Conservation (phyloP, 1,140 invertebrate genomes). For the Drosophila bifasciata region DNA sequence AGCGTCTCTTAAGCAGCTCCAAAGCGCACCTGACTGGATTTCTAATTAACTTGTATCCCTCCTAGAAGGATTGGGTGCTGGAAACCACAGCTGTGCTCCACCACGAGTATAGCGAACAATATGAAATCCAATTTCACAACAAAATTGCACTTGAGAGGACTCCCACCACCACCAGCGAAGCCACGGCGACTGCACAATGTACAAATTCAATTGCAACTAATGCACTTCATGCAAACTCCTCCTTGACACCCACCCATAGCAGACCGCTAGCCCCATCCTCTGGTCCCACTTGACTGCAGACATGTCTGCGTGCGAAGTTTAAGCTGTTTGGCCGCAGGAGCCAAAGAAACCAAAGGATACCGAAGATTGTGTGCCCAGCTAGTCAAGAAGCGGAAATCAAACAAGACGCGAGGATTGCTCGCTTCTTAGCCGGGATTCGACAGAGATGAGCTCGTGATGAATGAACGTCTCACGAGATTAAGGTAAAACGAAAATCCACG, state of each 20-base stretch:
- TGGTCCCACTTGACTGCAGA: slow-evolving; percentile 62
- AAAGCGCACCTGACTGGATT: slow-evolving; percentile 54
- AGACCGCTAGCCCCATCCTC: slow-evolving; percentile 5
- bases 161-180: slow-evolving; percentile 6
- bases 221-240: slow-evolving; percentile 60
- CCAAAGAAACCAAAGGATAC: slow-evolving; percentile 1
- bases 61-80: not conserved
- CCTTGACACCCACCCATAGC: not conserved
- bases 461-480: not conserved
- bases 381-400: slow-evolving; percentile 75
- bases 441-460: slow-evolving; percentile 2
- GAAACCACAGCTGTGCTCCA: slow-evolving; percentile 35
- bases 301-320: slow-evolving; percentile 73
- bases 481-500: no score
- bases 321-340: slow-evolving; percentile 59
- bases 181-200: slow-evolving; percentile 36
- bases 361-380: slow-evolving; percentile 25
- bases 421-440: slow-evolving; percentile 35
- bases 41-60: slow-evolving; percentile 62
- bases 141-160: slow-evolving; percentile 54
- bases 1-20: slow-evolving; percentile 37
- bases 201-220: slow-evolving; percentile 79
- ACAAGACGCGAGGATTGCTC: slow-evolving; percentile 60
- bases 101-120: slow-evolving; percentile 30
- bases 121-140: slow-evolving; percentile 56